Percentiles rank a stretch among this genome's conserved stretches.
phyloP scores from a whole-genome alignment of 2,888 invertebrate genomes.

The Cataglyphis altisquamis region DNA sequence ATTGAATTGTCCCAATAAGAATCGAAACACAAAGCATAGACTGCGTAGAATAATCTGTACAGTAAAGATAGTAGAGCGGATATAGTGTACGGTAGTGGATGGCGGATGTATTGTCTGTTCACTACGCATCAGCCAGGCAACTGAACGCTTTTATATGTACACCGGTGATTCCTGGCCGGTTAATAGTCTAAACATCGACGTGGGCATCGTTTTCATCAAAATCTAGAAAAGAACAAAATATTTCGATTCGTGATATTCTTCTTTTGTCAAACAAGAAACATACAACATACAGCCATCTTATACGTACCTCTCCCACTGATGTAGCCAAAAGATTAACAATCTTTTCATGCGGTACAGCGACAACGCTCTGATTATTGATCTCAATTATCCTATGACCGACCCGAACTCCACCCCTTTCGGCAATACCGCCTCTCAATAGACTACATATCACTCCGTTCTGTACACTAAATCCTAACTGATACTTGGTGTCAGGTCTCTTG shows the following conservation, averaged over 20 bases:
- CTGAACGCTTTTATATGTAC: conserved; percentile 92
- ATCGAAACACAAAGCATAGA: conserved; percentile 79
- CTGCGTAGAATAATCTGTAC: conserved; percentile 81
- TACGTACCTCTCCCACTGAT: conserved; percentile 97
- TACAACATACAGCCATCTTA: not conserved
- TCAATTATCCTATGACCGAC: conserved; percentile 99
- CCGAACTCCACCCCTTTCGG: conserved; percentile 99
- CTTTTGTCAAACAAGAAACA: not conserved
- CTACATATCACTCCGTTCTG: conserved; percentile 99
- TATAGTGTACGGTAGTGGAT: conserved; percentile 82
- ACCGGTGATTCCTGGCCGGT: conserved; percentile 99
- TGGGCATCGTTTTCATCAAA: conserved; percentile 99
- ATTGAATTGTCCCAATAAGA: conserved; percentile 75
- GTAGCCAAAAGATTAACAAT: conserved; percentile 99
- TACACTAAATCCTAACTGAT: conserved; percentile 99
- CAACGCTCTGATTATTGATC: conserved; percentile 99
- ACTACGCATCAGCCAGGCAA: conserved; percentile 82
- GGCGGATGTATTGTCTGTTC: conserved; percentile 86
- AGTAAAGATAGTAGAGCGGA: conserved; percentile 74
- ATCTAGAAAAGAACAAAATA: conserved; percentile 90
- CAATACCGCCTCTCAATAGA: conserved; percentile 98
- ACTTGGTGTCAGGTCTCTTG: conserved; percentile 99
- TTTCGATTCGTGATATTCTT: not conserved
- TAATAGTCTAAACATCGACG: conserved; percentile 99
- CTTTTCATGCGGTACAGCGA: conserved; percentile 99